Percentiles rank a stretch among this genome's conserved stretches.
These are phyloP conservation scores for Campaea margaritaria DNA, from an alignment of 2,888 invertebrate species.

Conservation along the genomic window DNA sequence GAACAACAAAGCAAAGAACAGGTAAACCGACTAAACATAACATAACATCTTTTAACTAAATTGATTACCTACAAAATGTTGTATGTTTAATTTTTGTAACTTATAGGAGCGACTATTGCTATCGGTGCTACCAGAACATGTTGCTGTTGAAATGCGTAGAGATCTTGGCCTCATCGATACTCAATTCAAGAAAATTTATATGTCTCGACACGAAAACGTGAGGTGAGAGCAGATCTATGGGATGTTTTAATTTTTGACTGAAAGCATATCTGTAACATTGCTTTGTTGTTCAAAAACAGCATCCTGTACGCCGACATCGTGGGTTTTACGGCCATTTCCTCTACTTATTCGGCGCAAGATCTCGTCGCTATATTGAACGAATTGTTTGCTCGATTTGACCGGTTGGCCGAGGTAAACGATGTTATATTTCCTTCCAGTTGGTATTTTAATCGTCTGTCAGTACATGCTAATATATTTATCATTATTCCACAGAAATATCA, in stretches of 20 bases:
- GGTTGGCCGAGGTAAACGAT: constrained; percentile 90
- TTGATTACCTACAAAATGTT: neutral
- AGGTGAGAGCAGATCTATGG: constrained; percentile 85
- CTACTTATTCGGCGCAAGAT: constrained; percentile 97
- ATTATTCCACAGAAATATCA: constrained; percentile 91
- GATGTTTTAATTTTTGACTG: constrained; percentile 1
- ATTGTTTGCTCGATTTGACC: constrained; percentile 97
- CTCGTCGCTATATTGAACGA: constrained; percentile 98
- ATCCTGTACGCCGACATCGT: constrained; percentile 99
- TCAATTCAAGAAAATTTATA: constrained; percentile 98
- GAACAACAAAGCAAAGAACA: constrained; percentile 97
- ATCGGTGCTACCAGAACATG: constrained; percentile 97
- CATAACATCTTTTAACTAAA: neutral
- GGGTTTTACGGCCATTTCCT: constrained; percentile 98
- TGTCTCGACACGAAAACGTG: constrained; percentile 98
- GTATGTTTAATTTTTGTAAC: constrained; percentile 50
- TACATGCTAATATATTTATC: neutral
- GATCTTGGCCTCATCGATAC: constrained; percentile 96
- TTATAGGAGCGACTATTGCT: constrained; percentile 94
- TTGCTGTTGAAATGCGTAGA: constrained; percentile 98
- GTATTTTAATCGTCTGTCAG: neutral
- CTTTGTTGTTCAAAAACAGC: constrained; percentile 76
- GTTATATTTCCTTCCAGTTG: neutral
- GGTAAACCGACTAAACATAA: constrained; percentile 73
- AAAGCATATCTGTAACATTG: neutral